A percentile compares a stretch with the other conserved stretches of the same genome.
phyloP scores from a whole-genome alignment of 2,888 invertebrate species.

The Drosophila kuntzei region DNA sequence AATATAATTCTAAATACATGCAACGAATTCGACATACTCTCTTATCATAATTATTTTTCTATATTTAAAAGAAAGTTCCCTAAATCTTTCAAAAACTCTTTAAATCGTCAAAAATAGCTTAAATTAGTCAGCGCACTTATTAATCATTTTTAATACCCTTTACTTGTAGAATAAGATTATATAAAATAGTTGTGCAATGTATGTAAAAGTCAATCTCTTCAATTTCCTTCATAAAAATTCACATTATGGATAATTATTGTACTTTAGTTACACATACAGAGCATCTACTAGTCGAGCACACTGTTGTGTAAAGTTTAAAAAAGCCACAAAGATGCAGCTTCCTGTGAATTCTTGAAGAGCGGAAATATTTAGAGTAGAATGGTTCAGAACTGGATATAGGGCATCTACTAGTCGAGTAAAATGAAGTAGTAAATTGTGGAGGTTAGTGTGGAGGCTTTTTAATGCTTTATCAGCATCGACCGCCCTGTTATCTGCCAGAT shows the following conservation, averaged over 20 bases:
- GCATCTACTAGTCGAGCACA: background rate
- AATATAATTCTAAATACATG: background rate
- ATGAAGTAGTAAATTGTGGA: too few species aligned
- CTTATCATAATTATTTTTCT: background rate
- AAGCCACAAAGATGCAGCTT: too few species aligned
- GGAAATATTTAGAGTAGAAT: too few species aligned
- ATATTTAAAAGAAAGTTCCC: background rate
- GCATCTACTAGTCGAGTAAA: too few species aligned
- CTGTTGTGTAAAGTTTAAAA: too few species aligned
- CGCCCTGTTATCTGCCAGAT: too few species aligned
- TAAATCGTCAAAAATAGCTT: background rate
- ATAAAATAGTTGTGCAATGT: background rate
- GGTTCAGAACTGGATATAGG: too few species aligned
- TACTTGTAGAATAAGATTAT: background rate
- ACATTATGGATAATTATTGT: background rate
- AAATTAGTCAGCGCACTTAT: background rate
- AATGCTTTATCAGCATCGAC: too few species aligned
- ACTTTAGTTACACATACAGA: background rate
- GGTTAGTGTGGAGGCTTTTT: too few species aligned
- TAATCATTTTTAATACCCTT: background rate
- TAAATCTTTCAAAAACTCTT: background rate
- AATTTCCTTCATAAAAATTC: background rate
- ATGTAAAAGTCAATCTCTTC: too few species aligned
- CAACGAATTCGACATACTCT: constrained; percentile 13
- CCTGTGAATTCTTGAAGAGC: too few species aligned